These are phyloP conservation scores for Procambarus virginalis DNA, from an alignment of 1,140 invertebrate species.

Conservation along the genomic window DNA sequence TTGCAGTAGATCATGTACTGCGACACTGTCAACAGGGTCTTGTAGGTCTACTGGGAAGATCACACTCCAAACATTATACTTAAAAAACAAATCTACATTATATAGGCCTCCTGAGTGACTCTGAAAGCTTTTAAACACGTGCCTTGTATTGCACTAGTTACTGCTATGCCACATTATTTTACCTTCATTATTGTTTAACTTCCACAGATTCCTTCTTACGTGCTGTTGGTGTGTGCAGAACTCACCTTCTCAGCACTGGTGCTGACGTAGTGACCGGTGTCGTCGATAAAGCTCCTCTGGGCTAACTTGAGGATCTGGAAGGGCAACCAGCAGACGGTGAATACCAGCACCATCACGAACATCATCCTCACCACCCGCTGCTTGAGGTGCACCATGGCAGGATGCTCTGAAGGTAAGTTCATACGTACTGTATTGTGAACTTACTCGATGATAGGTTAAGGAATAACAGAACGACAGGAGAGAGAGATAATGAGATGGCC, in stretches of 20 bases:
- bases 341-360: constrained; percentile 81
- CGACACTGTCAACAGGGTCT: constrained; percentile 79
- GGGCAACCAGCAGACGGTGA: constrained; percentile 81
- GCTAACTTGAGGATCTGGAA: constrained; percentile 73
- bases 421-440: no score
- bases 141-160: no score
- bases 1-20: constrained; percentile 82
- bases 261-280: background rate
- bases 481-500: no score
- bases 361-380: constrained; percentile 81
- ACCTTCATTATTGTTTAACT: no score
- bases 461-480: no score
- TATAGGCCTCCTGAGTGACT: no score
- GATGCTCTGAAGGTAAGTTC: constrained; percentile 41
- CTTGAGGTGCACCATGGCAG: constrained; percentile 45
- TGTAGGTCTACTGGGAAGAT: constrained; percentile 60
- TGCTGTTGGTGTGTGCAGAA: background rate
- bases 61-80: background rate
- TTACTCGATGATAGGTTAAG: no score
- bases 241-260: background rate
- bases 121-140: no score
- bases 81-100: background rate
- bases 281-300: constrained; percentile 10
- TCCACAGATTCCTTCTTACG: no score
- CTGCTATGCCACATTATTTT: no score